Base-by-base conservation (phyloP, 2,888 invertebrate genomes). In the Xestia sexstrigata region DNA sequence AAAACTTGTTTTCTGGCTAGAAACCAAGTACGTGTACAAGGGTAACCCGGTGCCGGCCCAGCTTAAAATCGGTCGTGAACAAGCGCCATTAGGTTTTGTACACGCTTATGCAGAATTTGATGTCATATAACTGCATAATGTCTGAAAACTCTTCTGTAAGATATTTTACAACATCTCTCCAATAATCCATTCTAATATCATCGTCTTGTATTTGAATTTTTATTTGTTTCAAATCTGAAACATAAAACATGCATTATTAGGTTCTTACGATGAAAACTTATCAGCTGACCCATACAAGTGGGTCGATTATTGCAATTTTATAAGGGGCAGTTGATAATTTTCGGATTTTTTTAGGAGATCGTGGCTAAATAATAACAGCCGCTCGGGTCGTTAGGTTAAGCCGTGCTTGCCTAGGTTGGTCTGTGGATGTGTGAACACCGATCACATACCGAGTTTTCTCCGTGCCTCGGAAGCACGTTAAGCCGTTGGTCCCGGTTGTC, bases 151-250 rank as follows among this genome's bases (percentile, higher is more conserved):
- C 92, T 73, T 91, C 88, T 9, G 49, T 90, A 2, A 95, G n/a
- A 2, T 82, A 80, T 39, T 89, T 76, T 0, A 92, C 88, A 9
- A 91, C 89, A 35, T 87, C 79, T 11, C 72, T 79, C 96, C 95
- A 96, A 78, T 93, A 94, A 5, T 87, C 81, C n/a, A 88, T 85
- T 71, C 84, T 92, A 0, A 67, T 60, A 35, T 89, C 87, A 8
- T 94, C 93, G 73, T 95, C 95, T 91, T 96, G 95, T 71, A 96
- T 93, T 88, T 93, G 92, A 74, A 96, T 93, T 71, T 87, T 90
- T 20, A 96, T 62, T 84, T 95, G 92, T 78, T 94, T 93, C 47
- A 96, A 87, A 80, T 92, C 96, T 96, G 90, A 60, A 93, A 92
- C 26, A 74, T 23, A 17, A 62, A 62, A 62, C 11, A 62, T 9